phyloP scores from a whole-genome alignment of 2,797 vertebrate species.

The Acomys russatus region DNA sequence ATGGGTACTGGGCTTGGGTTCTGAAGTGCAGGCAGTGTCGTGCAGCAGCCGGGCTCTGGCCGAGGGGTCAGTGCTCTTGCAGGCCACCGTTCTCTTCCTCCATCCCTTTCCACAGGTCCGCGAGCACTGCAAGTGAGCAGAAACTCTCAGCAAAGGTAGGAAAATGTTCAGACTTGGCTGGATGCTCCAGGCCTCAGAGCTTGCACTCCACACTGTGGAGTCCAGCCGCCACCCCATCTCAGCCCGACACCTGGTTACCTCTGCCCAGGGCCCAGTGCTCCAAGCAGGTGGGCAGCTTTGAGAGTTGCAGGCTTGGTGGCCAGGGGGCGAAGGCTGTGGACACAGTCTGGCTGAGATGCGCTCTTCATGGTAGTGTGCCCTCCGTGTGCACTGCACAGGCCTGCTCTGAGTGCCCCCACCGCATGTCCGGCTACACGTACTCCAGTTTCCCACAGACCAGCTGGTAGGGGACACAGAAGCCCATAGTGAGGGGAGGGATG shows the following conservation, averaged over 20 bases:
- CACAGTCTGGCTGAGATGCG: constrained; percentile 88
- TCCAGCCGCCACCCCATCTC: rapidly evolving
- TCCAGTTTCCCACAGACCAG: constrained; percentile 94
- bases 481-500: neutral
- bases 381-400: constrained; percentile 90
- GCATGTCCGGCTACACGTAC: constrained; percentile 92
- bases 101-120: constrained; percentile 94
- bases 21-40: constrained; percentile 87
- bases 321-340: constrained; percentile 84
- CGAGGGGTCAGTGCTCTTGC: constrained; percentile 88
- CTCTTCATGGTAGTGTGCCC: constrained; percentile 85
- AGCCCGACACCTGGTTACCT: constrained; percentile 86
- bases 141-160: too few relatives aligned
- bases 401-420: constrained; percentile 92
- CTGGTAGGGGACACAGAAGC: constrained; percentile 87
- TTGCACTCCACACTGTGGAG: rapidly evolving
- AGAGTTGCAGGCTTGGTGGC: constrained; percentile 89
- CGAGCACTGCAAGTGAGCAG: constrained; percentile 90
- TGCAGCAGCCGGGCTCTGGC: constrained; percentile 84
- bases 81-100: constrained; percentile 91
- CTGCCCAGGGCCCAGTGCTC: constrained; percentile 92
- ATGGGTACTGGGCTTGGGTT: constrained; percentile 91
- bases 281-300: constrained; percentile 92
- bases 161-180: rapidly evolving
- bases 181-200: neutral